phyloP scores from a whole-genome alignment of 2,797 vertebrate genomes.

The Betta splendens region DNA sequence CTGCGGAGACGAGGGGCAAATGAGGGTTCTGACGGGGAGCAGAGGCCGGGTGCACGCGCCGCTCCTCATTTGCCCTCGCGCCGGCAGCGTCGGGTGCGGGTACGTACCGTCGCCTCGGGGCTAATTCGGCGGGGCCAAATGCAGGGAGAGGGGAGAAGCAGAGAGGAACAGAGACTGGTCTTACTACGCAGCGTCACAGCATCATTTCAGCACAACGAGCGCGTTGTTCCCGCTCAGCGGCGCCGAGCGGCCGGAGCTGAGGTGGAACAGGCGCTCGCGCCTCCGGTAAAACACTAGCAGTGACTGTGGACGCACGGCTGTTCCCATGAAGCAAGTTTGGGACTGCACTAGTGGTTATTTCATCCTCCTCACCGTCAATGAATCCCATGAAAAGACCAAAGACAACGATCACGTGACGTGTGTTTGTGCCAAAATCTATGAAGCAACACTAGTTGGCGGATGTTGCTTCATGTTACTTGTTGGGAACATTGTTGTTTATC shows the following conservation, averaged over 20 bases:
- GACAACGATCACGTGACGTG: background rate
- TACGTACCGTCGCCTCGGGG: conserved; percentile 95
- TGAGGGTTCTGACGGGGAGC: conserved; percentile 27
- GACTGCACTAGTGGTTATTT: background rate
- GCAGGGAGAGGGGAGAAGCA: conserved; percentile 84
- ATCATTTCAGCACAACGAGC: conserved; percentile 77
- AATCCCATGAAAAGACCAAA: conserved; percentile 6
- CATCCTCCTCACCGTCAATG: background rate
- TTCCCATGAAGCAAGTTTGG: background rate
- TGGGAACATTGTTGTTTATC: no score
- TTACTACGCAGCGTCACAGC: conserved; percentile 89
- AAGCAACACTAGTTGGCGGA: background rate
- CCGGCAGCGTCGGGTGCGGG: conserved; percentile 79
- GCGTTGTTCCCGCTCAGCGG: conserved; percentile 61
- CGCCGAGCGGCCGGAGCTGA: conserved; percentile 30
- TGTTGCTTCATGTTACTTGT: background rate
- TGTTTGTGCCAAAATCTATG: background rate
- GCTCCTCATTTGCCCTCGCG: conserved; percentile 75
- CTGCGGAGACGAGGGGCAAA: conserved; percentile 61
- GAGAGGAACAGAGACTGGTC: conserved; percentile 93
- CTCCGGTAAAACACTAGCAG: background rate
- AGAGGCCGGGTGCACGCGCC: conserved; percentile 1
- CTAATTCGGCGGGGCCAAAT: conserved; percentile 91
- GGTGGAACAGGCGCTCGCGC: conserved; percentile 45
- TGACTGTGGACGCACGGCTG: background rate